A percentile compares a stretch with the other conserved stretches of the same genome.
Conservation (phyloP, 2,888 invertebrate species). For the Crossocerus cetratus region DNA sequence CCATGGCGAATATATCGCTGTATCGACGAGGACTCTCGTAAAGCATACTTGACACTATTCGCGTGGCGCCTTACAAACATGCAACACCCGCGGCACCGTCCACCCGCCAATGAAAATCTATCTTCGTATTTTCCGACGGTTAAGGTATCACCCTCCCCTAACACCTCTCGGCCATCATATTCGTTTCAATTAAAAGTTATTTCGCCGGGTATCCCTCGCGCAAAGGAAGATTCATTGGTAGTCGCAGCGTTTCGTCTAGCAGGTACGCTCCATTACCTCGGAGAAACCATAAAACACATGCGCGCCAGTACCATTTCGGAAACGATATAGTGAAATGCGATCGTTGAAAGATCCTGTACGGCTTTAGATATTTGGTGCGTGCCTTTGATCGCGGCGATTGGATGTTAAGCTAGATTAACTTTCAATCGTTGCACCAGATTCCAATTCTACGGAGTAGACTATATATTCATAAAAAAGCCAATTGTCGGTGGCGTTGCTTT, state of each 20-base stretch:
- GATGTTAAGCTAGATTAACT: background rate
- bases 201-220: background rate
- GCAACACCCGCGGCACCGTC: too few relatives aligned
- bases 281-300: background rate
- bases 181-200: slow-evolving; percentile 11
- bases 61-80: background rate
- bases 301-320: background rate
- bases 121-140: too few relatives aligned
- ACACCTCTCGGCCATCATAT: background rate
- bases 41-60: background rate
- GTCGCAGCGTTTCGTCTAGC: background rate
- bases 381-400: background rate
- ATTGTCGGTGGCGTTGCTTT: background rate
- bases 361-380: background rate
- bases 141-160: too few relatives aligned
- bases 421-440: too few relatives aligned
- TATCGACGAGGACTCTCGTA: background rate
- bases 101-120: too few relatives aligned
- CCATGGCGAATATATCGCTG: background rate
- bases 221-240: background rate
- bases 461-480: background rate
- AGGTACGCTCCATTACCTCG: background rate
- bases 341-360: background rate
- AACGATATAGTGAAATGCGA: background rate
- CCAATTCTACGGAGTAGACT: background rate